Percentiles rank a stretch among this genome's conserved stretches.
Evolutionary conservation across 2,888 invertebrate genomes (phyloP).

Genomic region (Phortica okadai): DNA sequence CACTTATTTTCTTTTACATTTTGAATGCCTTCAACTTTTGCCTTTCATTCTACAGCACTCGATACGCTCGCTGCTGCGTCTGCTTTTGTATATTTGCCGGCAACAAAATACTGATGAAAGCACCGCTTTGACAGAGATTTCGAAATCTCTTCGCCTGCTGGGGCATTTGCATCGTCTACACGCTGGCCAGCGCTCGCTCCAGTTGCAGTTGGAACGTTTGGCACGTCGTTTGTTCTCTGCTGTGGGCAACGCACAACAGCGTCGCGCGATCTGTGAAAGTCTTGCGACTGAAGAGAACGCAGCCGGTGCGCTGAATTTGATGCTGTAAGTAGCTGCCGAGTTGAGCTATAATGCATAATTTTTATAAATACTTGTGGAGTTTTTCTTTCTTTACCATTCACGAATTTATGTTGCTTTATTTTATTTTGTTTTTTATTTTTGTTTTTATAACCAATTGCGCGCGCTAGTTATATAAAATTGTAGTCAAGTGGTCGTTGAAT

Average conservation of each 20-base stretch:
- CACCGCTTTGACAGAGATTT: not conserved
- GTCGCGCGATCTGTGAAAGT: conserved; percentile 59
- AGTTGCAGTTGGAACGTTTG: conserved; percentile 67
- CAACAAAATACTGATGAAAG: conserved; percentile 26
- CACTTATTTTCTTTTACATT: conserved; percentile 6
- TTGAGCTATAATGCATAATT: conserved; percentile 35
- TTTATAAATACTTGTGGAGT: conserved; percentile 34
- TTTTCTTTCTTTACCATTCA: conserved; percentile 2
- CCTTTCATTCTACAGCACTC: conserved; percentile 53
- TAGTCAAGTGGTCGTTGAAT: conserved; percentile 15
- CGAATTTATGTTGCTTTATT: conserved; percentile 20
- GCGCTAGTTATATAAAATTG: not conserved
- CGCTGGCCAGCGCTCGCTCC: conserved; percentile 55
- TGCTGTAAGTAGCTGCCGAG: conserved; percentile 60
- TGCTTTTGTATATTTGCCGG: conserved; percentile 54
- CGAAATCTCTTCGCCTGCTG: conserved; percentile 61
- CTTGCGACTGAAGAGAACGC: conserved; percentile 51
- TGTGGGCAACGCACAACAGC: conserved; percentile 49
- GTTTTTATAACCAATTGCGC: conserved; percentile 39
- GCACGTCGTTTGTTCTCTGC: conserved; percentile 56
- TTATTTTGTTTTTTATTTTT: conserved; percentile 35
- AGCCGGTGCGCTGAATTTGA: conserved; percentile 52
- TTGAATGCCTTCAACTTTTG: not conserved
- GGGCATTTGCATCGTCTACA: conserved; percentile 62
- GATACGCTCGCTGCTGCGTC: conserved; percentile 58